These are phyloP conservation scores for Esperia sulphurella DNA, from an alignment of 2,888 invertebrate genomes.

Conservation along the genomic window DNA sequence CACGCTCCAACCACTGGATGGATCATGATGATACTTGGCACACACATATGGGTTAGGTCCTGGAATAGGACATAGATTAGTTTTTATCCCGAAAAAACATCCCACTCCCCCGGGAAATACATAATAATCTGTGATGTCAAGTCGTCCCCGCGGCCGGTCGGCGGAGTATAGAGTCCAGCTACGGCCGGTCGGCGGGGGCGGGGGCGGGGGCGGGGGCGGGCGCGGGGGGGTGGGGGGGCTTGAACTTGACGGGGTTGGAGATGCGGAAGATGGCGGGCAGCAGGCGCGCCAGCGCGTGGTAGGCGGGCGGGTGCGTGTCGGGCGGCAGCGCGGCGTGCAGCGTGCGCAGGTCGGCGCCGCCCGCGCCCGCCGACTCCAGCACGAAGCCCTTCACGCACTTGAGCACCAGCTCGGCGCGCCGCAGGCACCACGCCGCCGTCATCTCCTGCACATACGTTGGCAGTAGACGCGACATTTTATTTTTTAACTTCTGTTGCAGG, in stretches of 20 bases:
- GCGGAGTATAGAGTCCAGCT: no score
- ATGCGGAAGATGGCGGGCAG: slow-evolving; percentile 87
- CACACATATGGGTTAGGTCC: no score
- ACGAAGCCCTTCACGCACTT: slow-evolving; percentile 99
- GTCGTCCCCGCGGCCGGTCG: no score
- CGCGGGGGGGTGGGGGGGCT: slow-evolving; percentile 44
- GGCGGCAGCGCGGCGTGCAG: slow-evolving; percentile 47
- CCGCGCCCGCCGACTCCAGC: slow-evolving; percentile 98
- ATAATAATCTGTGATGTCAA: no score
- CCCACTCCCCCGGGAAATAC: no score
- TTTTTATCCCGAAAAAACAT: no score
- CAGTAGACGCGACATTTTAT: no score
- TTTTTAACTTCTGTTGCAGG: slow-evolving; percentile 88
- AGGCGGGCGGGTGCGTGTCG: slow-evolving; percentile 21
- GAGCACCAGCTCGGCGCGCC: slow-evolving; percentile 96
- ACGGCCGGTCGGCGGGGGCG: no score
- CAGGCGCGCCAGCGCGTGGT: slow-evolving; percentile 81
- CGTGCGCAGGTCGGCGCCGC: slow-evolving; percentile 93
- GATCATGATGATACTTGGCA: no score
- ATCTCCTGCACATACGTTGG: slow-evolving; percentile 82
- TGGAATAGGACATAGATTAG: no score
- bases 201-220: not conserved
- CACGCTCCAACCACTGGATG: no score
- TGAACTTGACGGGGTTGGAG: slow-evolving; percentile 93
- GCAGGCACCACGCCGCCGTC: slow-evolving; percentile 97